Evolutionary conservation across 2,797 vertebrate species (phyloP), one percentile per base, ranked within the genome.

Genomic region (Xerus rutilus): DNA sequence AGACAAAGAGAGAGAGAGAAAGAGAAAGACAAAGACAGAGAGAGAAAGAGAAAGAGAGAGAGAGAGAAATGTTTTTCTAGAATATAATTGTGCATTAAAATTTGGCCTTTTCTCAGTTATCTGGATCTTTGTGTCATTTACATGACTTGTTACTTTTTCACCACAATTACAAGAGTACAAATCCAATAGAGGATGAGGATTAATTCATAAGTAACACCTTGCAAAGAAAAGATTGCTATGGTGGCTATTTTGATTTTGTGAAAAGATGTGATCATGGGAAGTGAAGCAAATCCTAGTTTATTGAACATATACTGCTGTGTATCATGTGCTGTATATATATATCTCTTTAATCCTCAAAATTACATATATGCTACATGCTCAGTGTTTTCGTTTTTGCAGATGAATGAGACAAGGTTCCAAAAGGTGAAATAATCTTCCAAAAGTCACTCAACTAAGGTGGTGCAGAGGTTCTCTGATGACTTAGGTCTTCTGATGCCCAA

Each of bases 211-310:
- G 14, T 39, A 76, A 86, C n/a, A 14, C 9, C 32, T 82, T 65
- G 77, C 7, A 70, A 21, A 82, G 14, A 90, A 73, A 64, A 93
- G 30, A 72, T 17, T 82, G 39, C 8, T 73, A n/a, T 17, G 7
- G 25, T 81, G 5, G 25, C 10, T 77, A 57, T 86, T 97, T 94
- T 73, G 89, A 86, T 72, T 93, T 65, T 83, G 10, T 94, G 62
- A 21, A 54, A 89, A 78, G 87, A 43, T 4, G 7, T 30, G 74
- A 43, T 59, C 18, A 39, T 7, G 21, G 54, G 49, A 93, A 92
- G 47, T 49, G 5, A 64, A 90, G 15, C 10, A 15, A 92, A 62
- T 1, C 7, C 14, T 77, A 5, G 54, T 91, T 77, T 77, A 74
- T 10, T 93, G 49, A 93, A 52, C 21, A 45, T 6, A 62, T 62